These are phyloP conservation scores for Spilogale gracilis DNA, from an alignment of 2,113 vertebrate species.

Conservation along the genomic window DNA sequence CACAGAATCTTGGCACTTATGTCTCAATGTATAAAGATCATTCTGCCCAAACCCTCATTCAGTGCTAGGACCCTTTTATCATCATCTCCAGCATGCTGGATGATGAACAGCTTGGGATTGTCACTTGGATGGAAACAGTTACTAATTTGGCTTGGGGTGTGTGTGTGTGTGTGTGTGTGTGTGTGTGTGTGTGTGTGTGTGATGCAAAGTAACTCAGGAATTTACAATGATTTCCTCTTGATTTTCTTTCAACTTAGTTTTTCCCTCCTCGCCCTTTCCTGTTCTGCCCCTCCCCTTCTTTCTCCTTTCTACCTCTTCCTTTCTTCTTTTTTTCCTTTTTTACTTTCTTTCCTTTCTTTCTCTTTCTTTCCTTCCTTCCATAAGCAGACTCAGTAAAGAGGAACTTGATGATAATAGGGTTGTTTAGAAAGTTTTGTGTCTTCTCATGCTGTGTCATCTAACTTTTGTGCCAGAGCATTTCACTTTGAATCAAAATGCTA, in stretches of 20 bases:
- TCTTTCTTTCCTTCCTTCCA: not conserved
- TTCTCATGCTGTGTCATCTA: not conserved
- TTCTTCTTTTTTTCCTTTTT: too few relatives aligned
- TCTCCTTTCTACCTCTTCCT: not conserved
- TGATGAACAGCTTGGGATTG: not conserved
- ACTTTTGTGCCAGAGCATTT: not conserved
- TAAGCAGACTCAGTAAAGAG: not conserved
- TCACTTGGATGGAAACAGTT: not conserved
- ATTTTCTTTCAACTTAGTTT: not conserved
- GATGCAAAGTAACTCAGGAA: not conserved
- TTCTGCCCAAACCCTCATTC: not conserved
- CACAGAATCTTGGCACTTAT: not conserved
- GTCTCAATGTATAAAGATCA: not conserved
- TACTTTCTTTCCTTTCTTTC: too few relatives aligned
- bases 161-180: not conserved
- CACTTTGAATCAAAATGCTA: not conserved
- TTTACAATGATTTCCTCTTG: conserved; percentile 6
- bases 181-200: not conserved
- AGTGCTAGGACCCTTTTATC: not conserved
- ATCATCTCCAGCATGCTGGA: not conserved
- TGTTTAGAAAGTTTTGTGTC: not conserved
- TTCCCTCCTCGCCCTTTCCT: not conserved
- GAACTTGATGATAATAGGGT: not conserved
- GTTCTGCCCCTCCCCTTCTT: too few relatives aligned
- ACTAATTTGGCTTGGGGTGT: not conserved